Evolutionary conservation across 2,888 invertebrate genomes (phyloP).

Genomic region (Malthinus seriepunctatus): DNA sequence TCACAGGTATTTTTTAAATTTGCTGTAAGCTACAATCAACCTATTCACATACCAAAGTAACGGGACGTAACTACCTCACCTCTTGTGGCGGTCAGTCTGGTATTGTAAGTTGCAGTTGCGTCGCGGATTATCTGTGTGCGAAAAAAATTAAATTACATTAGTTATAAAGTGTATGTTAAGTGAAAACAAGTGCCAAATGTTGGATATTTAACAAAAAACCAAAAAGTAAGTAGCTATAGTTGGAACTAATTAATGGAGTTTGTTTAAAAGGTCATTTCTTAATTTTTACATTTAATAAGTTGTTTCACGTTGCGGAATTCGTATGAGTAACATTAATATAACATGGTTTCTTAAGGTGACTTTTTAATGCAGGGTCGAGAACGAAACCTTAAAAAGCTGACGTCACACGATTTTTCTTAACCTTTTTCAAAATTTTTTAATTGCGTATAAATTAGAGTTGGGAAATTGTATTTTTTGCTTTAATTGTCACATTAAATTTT

Average conservation of each 20-base stretch:
- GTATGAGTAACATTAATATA: no score
- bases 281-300: no score
- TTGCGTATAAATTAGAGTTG: no score
- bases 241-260: no score
- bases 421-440: conserved; percentile 20
- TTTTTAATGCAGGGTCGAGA: conserved; percentile 38
- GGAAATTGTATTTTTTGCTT: no score
- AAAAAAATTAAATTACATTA: conserved; percentile 5
- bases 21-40: conserved; percentile 7
- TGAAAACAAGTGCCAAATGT: conserved; percentile 27
- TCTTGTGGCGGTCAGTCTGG: conserved; percentile 36
- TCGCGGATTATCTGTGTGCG: conserved; percentile 31
- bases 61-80: conserved; percentile 53
- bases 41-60: conserved; percentile 49
- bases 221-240: no score
- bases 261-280: no score
- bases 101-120: conserved; percentile 24
- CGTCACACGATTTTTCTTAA: conserved; percentile 1
- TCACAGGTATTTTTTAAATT: neutral
- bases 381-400: conserved; percentile 33
- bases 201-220: conserved; percentile 13
- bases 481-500: no score
- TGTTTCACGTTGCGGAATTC: no score
- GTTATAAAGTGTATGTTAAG: conserved; percentile 31
- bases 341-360: conserved; percentile 22